Percentiles rank a stretch among this genome's conserved stretches.
Conservation (phyloP, 2,113 vertebrate genomes). For the Callospermophilus lateralis region DNA sequence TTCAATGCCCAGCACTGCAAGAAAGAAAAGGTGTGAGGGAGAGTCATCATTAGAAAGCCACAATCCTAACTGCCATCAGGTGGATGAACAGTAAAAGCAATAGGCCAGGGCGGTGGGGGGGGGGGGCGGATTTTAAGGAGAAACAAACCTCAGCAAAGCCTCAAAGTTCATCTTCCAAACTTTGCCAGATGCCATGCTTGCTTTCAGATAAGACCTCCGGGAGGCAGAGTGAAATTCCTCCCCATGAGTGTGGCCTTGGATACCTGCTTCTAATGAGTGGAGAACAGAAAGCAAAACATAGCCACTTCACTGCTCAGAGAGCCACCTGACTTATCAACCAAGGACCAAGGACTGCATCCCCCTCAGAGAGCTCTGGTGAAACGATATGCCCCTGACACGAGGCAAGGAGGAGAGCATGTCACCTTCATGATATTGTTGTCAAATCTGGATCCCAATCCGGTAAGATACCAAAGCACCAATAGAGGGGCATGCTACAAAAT, state of each 20-base stretch:
- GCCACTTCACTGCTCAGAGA: background rate
- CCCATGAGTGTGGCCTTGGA: background rate
- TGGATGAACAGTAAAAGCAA: background rate
- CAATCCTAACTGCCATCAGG: background rate
- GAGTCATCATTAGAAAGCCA: background rate
- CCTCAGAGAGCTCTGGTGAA: background rate
- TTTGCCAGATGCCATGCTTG: background rate
- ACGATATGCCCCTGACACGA: background rate
- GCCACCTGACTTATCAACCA: background rate
- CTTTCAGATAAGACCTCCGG: background rate
- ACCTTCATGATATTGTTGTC: background rate
- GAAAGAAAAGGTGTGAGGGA: background rate
- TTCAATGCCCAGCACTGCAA: background rate
- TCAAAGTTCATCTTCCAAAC: background rate
- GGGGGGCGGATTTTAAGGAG: background rate
- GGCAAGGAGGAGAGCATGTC: background rate
- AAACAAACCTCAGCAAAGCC: background rate
- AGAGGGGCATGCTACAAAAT: background rate
- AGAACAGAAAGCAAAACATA: background rate
- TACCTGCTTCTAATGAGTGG: background rate
- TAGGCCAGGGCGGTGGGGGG: too few species aligned
- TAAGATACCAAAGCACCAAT: background rate
- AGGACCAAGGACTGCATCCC: background rate
- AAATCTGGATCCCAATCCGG: background rate
- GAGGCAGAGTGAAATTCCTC: background rate